Evolutionary conservation across 2,888 invertebrate species (phyloP).

Genomic region (Parthenolecanium corni): DNA sequence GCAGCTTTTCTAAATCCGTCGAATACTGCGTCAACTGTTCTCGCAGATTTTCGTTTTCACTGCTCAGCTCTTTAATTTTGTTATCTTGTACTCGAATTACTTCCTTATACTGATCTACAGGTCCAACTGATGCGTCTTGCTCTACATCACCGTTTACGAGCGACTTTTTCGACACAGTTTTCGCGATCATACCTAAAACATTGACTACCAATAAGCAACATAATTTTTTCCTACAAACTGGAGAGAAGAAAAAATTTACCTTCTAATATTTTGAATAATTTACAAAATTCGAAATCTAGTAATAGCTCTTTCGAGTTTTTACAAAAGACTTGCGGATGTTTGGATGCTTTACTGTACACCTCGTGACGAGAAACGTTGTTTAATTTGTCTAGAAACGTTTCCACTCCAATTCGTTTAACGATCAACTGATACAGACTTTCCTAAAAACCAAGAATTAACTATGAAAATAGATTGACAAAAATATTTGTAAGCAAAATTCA

Average conservation of each 20-base stretch:
- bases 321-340: slow-evolving; percentile 79
- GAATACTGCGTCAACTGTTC: slow-evolving; percentile 31
- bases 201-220: background rate
- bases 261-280: slow-evolving; percentile 72
- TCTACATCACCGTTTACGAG: slow-evolving; percentile 30
- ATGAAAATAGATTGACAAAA: background rate
- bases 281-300: slow-evolving; percentile 90
- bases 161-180: slow-evolving; percentile 40
- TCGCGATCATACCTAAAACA: slow-evolving; percentile 43
- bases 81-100: slow-evolving; percentile 82
- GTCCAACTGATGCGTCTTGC: slow-evolving; percentile 38
- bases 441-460: slow-evolving; percentile 34
- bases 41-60: slow-evolving; percentile 31
- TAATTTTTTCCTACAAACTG: too few relatives aligned
- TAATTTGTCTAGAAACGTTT: slow-evolving; percentile 74
- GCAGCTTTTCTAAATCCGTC: slow-evolving; percentile 52
- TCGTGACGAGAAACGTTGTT: slow-evolving; percentile 79
- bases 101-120: slow-evolving; percentile 69
- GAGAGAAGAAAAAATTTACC: slow-evolving; percentile 39
- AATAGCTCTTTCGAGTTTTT: slow-evolving; percentile 65
- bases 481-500: too few relatives aligned
- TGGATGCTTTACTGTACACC: slow-evolving; percentile 79
- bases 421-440: slow-evolving; percentile 71
- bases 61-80: slow-evolving; percentile 40
- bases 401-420: slow-evolving; percentile 78